These are phyloP conservation scores for Conus betulinus DNA, from an alignment of 1,140 invertebrate genomes.

Conservation along the genomic window DNA sequence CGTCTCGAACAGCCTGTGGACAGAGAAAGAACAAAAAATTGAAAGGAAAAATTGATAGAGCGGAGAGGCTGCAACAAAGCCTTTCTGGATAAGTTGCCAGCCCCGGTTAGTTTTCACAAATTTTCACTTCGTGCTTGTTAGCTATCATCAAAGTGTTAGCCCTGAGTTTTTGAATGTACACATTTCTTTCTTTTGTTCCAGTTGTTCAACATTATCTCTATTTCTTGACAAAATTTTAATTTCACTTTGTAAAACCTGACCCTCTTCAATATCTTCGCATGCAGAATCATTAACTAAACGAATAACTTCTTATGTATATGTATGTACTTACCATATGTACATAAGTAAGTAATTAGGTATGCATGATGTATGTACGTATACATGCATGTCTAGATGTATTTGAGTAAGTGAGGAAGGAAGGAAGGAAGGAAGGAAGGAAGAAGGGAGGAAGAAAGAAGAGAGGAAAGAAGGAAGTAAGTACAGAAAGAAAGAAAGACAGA, in stretches of 20 bases:
- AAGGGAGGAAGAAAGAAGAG: background rate
- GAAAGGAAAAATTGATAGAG: background rate
- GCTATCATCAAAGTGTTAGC: too few relatives aligned
- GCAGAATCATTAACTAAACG: background rate
- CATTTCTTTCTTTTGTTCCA: too few relatives aligned
- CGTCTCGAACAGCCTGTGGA: conserved; percentile 65
- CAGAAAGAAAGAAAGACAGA: background rate
- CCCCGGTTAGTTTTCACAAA: background rate
- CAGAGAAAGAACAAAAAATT: background rate
- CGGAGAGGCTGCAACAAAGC: background rate
- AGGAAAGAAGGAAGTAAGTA: background rate
- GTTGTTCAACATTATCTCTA: too few relatives aligned
- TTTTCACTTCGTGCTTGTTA: background rate
- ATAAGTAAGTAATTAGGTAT: background rate
- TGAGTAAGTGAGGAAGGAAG: background rate
- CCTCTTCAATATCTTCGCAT: background rate
- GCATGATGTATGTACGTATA: background rate
- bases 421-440: background rate
- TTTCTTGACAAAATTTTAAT: too few relatives aligned
- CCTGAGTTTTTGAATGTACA: background rate
- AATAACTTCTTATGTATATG: background rate
- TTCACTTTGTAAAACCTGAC: too few relatives aligned
- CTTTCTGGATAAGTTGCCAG: background rate
- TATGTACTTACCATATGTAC: background rate
- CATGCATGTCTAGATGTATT: background rate